phyloP scores from a whole-genome alignment of 1,140 invertebrate species.

The Euwallacea fornicatus region DNA sequence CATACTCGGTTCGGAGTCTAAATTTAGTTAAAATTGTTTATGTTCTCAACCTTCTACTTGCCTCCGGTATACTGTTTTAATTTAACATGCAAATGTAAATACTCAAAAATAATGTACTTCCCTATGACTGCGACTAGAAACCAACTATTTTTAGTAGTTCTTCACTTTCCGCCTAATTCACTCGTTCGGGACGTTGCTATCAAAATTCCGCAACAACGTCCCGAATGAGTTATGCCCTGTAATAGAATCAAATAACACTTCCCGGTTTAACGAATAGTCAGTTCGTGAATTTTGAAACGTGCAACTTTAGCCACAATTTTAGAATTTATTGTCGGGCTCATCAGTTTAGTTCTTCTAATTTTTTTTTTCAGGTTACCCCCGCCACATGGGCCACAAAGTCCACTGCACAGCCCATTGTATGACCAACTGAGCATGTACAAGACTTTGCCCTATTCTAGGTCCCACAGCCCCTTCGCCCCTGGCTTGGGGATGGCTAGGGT shows the following conservation, averaged over 20 bases:
- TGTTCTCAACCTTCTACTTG: no score
- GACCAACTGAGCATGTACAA: constrained; percentile 61
- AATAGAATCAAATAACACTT: constrained; percentile 2
- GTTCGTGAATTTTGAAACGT: constrained; percentile 2
- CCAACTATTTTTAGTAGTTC: no score
- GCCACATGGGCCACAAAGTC: constrained; percentile 57
- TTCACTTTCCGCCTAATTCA: no score
- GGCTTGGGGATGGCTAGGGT: constrained; percentile 55
- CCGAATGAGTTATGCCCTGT: not conserved
- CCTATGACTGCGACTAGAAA: no score
- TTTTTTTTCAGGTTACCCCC: constrained; percentile 59
- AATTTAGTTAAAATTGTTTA: no score
- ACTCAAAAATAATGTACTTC: no score
- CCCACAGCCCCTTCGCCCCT: constrained; percentile 67
- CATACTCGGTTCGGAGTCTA: no score
- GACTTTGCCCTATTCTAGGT: constrained; percentile 71
- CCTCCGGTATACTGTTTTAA: no score
- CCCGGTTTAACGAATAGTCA: constrained; percentile 1
- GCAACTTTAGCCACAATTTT: not conserved
- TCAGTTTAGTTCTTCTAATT: not conserved
- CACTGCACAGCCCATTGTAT: constrained; percentile 60
- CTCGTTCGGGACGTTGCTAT: no score
- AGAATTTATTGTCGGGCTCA: not conserved
- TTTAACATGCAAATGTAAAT: no score
- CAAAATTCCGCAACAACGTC: not conserved